Percentiles rank a stretch among this genome's conserved stretches.
phyloP scores from a whole-genome alignment of 2,797 vertebrate genomes.

The Paedocypris micromegethes region DNA sequence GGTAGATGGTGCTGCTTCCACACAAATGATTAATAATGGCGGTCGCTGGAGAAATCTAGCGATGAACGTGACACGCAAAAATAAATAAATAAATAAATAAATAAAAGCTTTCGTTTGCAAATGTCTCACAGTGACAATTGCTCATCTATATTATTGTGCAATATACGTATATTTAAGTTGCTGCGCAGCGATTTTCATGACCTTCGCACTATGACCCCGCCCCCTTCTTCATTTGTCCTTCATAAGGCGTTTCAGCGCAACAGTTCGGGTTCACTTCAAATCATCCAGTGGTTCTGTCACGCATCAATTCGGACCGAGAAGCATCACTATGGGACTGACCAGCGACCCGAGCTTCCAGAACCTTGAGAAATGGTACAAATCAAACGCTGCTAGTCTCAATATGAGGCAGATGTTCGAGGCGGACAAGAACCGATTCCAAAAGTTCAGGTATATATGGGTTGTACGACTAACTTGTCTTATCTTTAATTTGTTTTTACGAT shows the following conservation, averaged over 20 bases:
- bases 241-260: conserved; percentile 16
- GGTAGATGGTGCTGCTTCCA: conserved; percentile 4
- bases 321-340: conserved; percentile 72
- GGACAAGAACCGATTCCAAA: conserved; percentile 81
- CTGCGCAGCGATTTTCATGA: background rate
- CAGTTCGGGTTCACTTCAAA: conserved; percentile 8
- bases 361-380: conserved; percentile 80
- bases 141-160: no score
- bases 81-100: no score
- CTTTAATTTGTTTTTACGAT: background rate
- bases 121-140: no score
- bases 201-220: no score
- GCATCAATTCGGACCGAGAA: background rate
- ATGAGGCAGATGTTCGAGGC: conserved; percentile 82
- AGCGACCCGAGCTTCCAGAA: conserved; percentile 79
- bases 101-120: no score
- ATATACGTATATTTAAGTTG: background rate
- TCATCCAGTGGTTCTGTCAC: no score
- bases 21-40: no score
- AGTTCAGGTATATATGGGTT: conserved; percentile 72
- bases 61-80: no score
- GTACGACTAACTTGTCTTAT: background rate
- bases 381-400: conserved; percentile 72
- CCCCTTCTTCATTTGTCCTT: background rate
- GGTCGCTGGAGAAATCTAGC: no score